A percentile compares a stretch with the other conserved stretches of the same genome.
Evolutionary conservation across 1,140 invertebrate genomes (phyloP).

Genomic region (Diachasma alloeum): DNA sequence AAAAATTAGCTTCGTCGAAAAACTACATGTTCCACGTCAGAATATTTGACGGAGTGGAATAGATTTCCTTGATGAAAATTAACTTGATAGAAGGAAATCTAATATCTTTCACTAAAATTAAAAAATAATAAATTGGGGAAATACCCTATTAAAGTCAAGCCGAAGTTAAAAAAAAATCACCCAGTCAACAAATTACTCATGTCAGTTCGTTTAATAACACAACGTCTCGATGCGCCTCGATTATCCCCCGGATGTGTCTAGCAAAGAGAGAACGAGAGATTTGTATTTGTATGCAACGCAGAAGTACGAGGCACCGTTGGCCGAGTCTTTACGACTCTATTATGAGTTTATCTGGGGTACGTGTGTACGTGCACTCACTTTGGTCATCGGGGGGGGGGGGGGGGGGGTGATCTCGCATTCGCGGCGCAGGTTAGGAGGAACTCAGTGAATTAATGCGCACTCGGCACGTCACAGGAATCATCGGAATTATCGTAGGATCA

Average conservation of each 20-base stretch:
- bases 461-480: not conserved
- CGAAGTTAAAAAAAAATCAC: not conserved
- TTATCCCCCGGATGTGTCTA: not conserved
- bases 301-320: not conserved
- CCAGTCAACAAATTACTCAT: not conserved
- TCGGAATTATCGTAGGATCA: no score
- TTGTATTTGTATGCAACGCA: not conserved
- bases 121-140: no score
- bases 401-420: not conserved
- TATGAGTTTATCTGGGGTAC: not conserved
- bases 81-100: no score
- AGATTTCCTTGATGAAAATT: no score
- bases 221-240: not conserved
- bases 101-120: no score
- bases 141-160: not conserved
- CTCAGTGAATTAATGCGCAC: not conserved
- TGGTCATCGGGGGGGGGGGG: not conserved
- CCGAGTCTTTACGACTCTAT: not conserved
- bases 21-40: no score
- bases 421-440: no score
- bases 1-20: no score
- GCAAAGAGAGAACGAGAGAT: not conserved
- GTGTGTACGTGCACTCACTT: not conserved
- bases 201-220: not conserved
- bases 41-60: no score